A percentile compares a stretch with the other conserved stretches of the same genome.
Conservation (phyloP, 1,140 invertebrate species). For the Achroia grisella region DNA sequence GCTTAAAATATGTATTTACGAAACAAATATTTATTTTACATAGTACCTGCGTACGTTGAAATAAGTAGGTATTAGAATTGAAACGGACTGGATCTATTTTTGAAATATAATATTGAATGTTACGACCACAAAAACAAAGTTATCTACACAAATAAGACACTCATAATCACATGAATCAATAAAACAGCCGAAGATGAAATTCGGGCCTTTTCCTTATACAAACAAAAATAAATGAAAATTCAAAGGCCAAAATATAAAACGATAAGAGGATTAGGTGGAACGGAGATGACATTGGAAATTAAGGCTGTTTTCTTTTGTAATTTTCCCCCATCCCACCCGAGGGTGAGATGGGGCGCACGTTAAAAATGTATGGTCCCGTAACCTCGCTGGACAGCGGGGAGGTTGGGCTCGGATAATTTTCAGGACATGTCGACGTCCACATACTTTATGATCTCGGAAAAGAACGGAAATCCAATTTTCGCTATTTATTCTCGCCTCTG, state of each 20-base stretch:
- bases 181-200: conserved; percentile 34
- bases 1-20: too few species aligned
- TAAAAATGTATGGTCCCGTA: conserved; percentile 65
- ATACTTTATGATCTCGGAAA: conserved; percentile 24
- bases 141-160: conserved; percentile 6
- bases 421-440: conserved; percentile 36
- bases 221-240: conserved; percentile 73
- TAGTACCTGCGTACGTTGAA: too few species aligned
- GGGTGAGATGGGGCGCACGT: conserved; percentile 33
- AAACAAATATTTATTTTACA: too few species aligned
- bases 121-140: not conserved
- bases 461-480: conserved; percentile 18
- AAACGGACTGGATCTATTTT: too few species aligned
- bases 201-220: conserved; percentile 63
- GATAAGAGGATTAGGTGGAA: conserved; percentile 71
- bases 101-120: not conserved
- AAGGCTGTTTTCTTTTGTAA: conserved; percentile 72
- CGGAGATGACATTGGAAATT: conserved; percentile 73
- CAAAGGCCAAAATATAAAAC: conserved; percentile 70
- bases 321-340: conserved; percentile 53
- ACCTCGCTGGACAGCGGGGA: conserved; percentile 20
- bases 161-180: conserved; percentile 39
- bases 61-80: too few species aligned
- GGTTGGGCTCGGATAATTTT: conserved; percentile 34
- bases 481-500: conserved; percentile 1